A percentile compares a stretch with the other conserved stretches of the same genome.
Conservation (phyloP, 2,888 invertebrate species). For the Drymonia ruficornis region DNA sequence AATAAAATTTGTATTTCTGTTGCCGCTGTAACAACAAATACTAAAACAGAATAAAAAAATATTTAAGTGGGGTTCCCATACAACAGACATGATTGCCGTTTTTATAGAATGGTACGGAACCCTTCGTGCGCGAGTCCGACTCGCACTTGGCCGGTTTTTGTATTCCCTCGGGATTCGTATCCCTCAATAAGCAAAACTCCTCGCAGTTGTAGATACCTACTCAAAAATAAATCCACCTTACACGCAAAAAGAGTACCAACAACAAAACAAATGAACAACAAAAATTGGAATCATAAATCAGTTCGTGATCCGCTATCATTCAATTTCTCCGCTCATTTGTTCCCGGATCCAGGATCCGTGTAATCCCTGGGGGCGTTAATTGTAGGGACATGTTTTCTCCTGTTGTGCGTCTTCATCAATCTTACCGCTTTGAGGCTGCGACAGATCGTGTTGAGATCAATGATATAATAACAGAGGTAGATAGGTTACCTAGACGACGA, state of each 20-base stretch:
- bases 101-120: too few relatives aligned
- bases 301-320: constrained; percentile 54
- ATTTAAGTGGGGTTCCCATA: too few relatives aligned
- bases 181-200: not conserved
- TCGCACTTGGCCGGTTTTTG: too few relatives aligned
- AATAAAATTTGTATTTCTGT: too few relatives aligned
- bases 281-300: constrained; percentile 56
- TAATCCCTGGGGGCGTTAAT: constrained; percentile 39
- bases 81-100: too few relatives aligned
- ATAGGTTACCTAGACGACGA: too few relatives aligned
- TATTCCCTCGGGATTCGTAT: too few relatives aligned
- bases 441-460: constrained; percentile 38
- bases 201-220: not conserved
- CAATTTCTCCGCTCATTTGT: constrained; percentile 64
- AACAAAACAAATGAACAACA: constrained; percentile 28
- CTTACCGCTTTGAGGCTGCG: constrained; percentile 20
- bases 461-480: too few relatives aligned
- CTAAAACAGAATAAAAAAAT: too few relatives aligned
- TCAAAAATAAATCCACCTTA: constrained; percentile 5
- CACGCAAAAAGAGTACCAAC: constrained; percentile 4
- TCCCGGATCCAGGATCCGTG: constrained; percentile 18
- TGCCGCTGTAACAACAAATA: too few relatives aligned
- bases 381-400: constrained; percentile 41
- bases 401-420: constrained; percentile 43
- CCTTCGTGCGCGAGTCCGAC: too few relatives aligned